These are phyloP conservation scores for Geotrupes spiniger DNA, from an alignment of 2,888 invertebrate species.

Conservation along the genomic window DNA sequence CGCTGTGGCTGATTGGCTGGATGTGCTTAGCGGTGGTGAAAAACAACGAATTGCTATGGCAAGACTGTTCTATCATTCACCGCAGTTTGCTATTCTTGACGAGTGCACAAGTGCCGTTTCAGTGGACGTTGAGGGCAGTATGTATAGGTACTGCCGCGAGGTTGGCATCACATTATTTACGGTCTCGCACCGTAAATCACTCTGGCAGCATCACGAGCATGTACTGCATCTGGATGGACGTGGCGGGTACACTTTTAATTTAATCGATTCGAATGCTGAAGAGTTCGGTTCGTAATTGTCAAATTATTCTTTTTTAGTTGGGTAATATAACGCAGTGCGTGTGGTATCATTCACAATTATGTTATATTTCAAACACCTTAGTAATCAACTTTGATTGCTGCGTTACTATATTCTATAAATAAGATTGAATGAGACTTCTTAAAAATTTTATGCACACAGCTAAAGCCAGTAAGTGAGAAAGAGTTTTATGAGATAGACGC, in stretches of 20 bases:
- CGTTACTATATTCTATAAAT: too few relatives aligned
- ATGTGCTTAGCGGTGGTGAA: constrained; percentile 96
- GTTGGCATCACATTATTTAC: constrained; percentile 92
- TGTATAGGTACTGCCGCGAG: constrained; percentile 92
- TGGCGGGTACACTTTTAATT: constrained; percentile 82
- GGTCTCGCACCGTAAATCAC: constrained; percentile 93
- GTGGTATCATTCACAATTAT: too few relatives aligned
- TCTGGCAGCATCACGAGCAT: constrained; percentile 98
- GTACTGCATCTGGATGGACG: constrained; percentile 95
- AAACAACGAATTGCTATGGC: constrained; percentile 99
- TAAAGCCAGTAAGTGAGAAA: too few relatives aligned
- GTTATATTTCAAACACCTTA: too few relatives aligned
- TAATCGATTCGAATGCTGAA: constrained; percentile 81
- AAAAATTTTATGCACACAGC: too few relatives aligned
- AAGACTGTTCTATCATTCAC: constrained; percentile 92
- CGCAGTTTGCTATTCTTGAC: constrained; percentile 97
- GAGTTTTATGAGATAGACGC: too few relatives aligned
- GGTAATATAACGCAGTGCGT: too few relatives aligned
- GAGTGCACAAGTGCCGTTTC: constrained; percentile 99
- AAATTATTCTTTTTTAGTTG: constrained; percentile 8
- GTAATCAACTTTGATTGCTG: too few relatives aligned
- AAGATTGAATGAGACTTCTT: too few relatives aligned
- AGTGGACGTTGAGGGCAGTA: constrained; percentile 95
- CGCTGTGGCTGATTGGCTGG: constrained; percentile 97
- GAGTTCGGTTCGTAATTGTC: constrained; percentile 87